phyloP scores from a whole-genome alignment of 2,797 vertebrate genomes.

The Danio albolineatus region DNA sequence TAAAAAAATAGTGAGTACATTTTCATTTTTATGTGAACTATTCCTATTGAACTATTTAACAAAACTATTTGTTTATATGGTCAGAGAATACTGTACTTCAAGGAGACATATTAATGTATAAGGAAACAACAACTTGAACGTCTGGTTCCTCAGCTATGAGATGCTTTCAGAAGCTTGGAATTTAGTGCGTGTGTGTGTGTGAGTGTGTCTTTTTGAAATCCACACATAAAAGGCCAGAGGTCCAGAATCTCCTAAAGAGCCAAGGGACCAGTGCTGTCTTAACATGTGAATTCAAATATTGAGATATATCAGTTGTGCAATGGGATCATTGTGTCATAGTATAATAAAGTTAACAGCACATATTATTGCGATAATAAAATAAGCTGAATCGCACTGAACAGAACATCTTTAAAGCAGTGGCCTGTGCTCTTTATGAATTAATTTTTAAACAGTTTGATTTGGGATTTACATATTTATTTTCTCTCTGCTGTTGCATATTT shows the following conservation, averaged over 20 bases:
- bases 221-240: too few species aligned
- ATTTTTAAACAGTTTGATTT: not conserved
- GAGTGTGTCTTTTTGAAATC: too few species aligned
- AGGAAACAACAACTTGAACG: not conserved
- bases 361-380: not conserved
- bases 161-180: not conserved
- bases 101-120: not conserved
- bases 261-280: too few species aligned
- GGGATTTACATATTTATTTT: not conserved
- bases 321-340: not conserved
- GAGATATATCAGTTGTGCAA: not conserved
- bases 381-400: not conserved
- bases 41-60: too few species aligned
- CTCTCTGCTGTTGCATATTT: conserved; percentile 45
- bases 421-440: not conserved
- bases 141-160: not conserved
- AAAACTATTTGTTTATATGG: too few species aligned
- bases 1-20: too few species aligned
- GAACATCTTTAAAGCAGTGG: not conserved
- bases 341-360: not conserved
- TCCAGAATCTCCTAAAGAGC: too few species aligned
- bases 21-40: too few species aligned
- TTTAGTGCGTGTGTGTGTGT: too few species aligned
- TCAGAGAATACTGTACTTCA: not conserved
- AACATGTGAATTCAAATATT: not conserved